These are phyloP conservation scores for Linyphia triangularis DNA, from an alignment of 2,888 invertebrate genomes.

Conservation along the genomic window DNA sequence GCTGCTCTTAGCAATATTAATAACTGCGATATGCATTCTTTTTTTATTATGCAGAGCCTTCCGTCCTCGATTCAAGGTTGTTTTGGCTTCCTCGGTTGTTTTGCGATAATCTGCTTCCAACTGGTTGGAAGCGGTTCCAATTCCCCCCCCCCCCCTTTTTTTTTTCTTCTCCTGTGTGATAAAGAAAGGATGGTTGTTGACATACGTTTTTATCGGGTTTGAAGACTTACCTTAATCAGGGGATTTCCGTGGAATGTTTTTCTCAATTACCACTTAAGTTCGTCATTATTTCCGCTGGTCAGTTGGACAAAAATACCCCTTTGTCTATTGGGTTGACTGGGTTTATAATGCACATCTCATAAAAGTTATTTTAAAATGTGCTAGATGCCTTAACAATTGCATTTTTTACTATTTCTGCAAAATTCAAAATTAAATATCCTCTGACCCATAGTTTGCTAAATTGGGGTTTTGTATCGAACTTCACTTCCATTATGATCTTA, in stretches of 20 bases:
- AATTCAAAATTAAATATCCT: too few relatives aligned
- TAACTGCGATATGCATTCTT: conserved; percentile 28
- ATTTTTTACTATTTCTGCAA: too few relatives aligned
- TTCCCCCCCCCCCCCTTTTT: too few relatives aligned
- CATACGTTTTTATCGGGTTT: conserved; percentile 10
- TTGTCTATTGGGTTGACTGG: too few relatives aligned
- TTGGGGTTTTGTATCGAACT: too few relatives aligned
- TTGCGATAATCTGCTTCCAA: conserved; percentile 1
- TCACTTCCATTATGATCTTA: too few relatives aligned
- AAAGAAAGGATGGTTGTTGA: conserved; percentile 43
- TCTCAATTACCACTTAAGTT: background rate
- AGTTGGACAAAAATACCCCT: too few relatives aligned
- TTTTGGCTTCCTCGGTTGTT: conserved; percentile 19
- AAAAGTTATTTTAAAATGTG: too few relatives aligned
- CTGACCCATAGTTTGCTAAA: too few relatives aligned
- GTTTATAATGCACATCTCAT: too few relatives aligned
- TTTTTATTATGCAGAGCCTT: conserved; percentile 48
- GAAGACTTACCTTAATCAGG: background rate
- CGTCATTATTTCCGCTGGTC: background rate
- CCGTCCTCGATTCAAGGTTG: conserved; percentile 54
- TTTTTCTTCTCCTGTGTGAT: background rate
- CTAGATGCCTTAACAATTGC: too few relatives aligned
- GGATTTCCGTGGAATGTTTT: background rate
- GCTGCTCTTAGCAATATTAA: conserved; percentile 46
- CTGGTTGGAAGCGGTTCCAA: conserved; percentile 58